phyloP scores from a whole-genome alignment of 2,888 invertebrate species.

The Holacanthella duospinosa region DNA sequence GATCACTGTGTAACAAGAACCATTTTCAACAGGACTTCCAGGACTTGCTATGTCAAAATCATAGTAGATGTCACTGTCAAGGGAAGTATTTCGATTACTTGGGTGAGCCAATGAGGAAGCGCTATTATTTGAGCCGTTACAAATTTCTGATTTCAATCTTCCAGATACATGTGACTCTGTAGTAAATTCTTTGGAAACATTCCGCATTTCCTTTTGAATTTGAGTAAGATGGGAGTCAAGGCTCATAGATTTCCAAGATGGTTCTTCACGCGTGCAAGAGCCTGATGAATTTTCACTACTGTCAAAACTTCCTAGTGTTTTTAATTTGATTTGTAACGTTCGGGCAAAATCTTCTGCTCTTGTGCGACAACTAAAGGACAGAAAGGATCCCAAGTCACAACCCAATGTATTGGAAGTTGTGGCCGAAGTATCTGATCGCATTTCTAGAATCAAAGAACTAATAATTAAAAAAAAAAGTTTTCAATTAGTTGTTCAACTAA shows the following conservation, averaged over 20 bases:
- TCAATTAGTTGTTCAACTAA: not conserved
- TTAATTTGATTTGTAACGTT: conserved; percentile 13
- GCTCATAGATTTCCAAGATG: not conserved
- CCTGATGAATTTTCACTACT: not conserved
- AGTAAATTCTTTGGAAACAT: not conserved
- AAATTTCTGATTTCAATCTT: not conserved
- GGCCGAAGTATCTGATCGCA: conserved; percentile 10
- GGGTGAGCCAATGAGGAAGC: not conserved
- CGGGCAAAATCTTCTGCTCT: conserved; percentile 13
- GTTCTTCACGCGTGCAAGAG: not conserved
- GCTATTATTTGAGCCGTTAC: not conserved
- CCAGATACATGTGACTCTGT: not conserved
- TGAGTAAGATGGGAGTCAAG: not conserved
- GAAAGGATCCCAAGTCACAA: conserved; percentile 13
- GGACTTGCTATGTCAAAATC: conserved; percentile 15
- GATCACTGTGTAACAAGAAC: conserved; percentile 8
- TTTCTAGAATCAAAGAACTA: conserved; percentile 13
- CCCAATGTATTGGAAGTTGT: conserved; percentile 8
- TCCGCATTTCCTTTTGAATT: not conserved
- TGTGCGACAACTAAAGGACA: conserved; percentile 16
- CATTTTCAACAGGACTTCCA: conserved; percentile 7
- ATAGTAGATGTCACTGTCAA: conserved; percentile 13
- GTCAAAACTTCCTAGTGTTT: conserved; percentile 10
- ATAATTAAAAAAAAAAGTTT: not conserved
- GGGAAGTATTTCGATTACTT: not conserved